A percentile compares a stretch with the other conserved stretches of the same genome.
Conservation (phyloP, 2,888 invertebrate genomes). For the Eurytoma californica region DNA sequence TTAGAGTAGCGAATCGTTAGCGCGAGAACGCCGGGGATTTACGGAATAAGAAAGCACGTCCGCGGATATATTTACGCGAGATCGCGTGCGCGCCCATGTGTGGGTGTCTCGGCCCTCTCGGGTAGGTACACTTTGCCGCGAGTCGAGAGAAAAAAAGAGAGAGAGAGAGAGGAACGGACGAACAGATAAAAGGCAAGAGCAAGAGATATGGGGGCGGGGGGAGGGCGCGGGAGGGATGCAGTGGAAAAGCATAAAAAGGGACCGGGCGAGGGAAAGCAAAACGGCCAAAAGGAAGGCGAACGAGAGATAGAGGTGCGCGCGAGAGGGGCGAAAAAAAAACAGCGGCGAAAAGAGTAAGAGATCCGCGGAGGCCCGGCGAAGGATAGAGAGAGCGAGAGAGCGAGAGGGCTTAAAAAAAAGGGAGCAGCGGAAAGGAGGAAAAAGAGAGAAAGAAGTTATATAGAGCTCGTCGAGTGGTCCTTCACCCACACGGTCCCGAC, state of each 20-base stretch:
- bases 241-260: conserved; percentile 34
- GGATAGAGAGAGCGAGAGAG: conserved; percentile 23
- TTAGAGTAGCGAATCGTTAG: conserved; percentile 24
- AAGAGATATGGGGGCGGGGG: not conserved
- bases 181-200: conserved; percentile 31
- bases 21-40: conserved; percentile 14
- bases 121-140: conserved; percentile 33
- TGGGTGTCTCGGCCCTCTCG: conserved; percentile 8
- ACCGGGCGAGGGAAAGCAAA: conserved; percentile 15
- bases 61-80: conserved; percentile 33
- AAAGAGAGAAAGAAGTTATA: conserved; percentile 45
- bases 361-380: conserved; percentile 24
- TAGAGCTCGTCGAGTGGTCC: conserved; percentile 56
- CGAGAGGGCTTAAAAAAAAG: conserved; percentile 25
- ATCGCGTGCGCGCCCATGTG: not conserved
- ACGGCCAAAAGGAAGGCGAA: conserved; percentile 43
- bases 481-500: conserved; percentile 54
- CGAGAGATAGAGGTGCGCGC: conserved; percentile 44
- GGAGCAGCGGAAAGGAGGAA: conserved; percentile 34
- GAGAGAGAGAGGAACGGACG: conserved; percentile 9
- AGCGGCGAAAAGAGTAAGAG: conserved; percentile 40
- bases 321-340: conserved; percentile 37
- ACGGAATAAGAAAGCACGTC: conserved; percentile 36
- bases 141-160: conserved; percentile 20
- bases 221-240: not conserved